Base-by-base conservation (phyloP, 2,113 vertebrate species). In the Pseudopipra pipra region DNA sequence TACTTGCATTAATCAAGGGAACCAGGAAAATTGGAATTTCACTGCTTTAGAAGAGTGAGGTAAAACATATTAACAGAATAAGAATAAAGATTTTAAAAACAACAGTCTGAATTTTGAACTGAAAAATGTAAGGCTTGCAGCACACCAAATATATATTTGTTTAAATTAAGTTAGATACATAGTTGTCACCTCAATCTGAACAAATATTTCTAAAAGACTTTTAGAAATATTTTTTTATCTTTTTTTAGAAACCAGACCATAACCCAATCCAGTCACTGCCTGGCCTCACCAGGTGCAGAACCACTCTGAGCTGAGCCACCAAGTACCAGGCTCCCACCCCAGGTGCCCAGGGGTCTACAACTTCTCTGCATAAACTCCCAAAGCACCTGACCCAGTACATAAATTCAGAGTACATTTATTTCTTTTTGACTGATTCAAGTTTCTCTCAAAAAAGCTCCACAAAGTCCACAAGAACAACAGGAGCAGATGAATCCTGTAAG, bases 231-330 rank as follows among this genome's bases (percentile, higher is more conserved):
- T 41, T 41, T 39, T 41, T 41, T 41, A 41, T 41, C 39, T 41
- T 41, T 41, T 41, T 41, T 41, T 41, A 41, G 39, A 41, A 88
- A 59, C 10, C 5, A 62, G 43, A 37, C 11, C 6, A 9, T 43
- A 58, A 75, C 3, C 11, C 11, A 68, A 6, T 1, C 2, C 2
- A 5, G 25, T 5, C 6, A 20, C 71, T 47, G 8, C n/a, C 66
- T 54, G n/a, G 72, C 39, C 19, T 86, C 47, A 58, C 17, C 18
- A 37, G 55, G 4, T 8, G 8, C 37, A 80, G 20, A 58, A 76
- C 9, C 1, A 5, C 24, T 49, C 13, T 20, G 18, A 11, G 14
- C 31, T 83, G 52, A 82, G 37, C 28, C 4, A 4, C 4, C 17
- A 37, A 72, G 25, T 20, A 75, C 20, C 25, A 46, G 30, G 9